Conservation (phyloP, 1,140 invertebrate genomes). For the Potamilus streckersoni region DNA sequence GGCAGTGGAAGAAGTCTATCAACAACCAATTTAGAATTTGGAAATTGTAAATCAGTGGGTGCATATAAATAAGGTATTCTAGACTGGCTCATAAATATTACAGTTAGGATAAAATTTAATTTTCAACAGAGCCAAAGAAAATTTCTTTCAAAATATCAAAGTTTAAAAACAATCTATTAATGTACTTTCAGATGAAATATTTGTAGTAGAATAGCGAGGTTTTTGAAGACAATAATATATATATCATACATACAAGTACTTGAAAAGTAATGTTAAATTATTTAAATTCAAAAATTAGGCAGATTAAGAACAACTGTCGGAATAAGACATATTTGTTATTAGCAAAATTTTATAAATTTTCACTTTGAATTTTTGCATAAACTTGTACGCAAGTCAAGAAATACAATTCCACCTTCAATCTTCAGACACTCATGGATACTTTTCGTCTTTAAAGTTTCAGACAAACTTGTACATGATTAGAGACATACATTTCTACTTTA, state of each 20-base stretch:
- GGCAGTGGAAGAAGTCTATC: not conserved
- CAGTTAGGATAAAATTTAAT: too few species aligned
- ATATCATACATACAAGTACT: too few species aligned
- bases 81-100: not conserved
- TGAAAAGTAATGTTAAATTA: too few species aligned
- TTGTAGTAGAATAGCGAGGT: too few species aligned
- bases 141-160: too few species aligned
- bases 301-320: too few species aligned
- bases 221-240: too few species aligned
- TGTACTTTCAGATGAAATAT: too few species aligned
- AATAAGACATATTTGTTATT: too few species aligned
- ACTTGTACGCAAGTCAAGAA: slow-evolving; percentile 53
- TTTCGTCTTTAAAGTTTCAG: slow-evolving; percentile 30
- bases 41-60: not conserved
- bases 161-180: too few species aligned
- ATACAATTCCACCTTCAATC: slow-evolving; percentile 30
- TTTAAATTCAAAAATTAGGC: too few species aligned
- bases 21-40: not conserved
- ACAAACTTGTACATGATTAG: slow-evolving; percentile 53
- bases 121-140: too few species aligned
- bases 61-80: not conserved
- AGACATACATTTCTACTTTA: slow-evolving; percentile 38
- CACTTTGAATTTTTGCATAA: slow-evolving; percentile 42
- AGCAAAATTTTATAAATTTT: not conserved
- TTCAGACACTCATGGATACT: not conserved